Conservation (phyloP, 2,888 invertebrate species). For the Epistrophe grossulariae region DNA sequence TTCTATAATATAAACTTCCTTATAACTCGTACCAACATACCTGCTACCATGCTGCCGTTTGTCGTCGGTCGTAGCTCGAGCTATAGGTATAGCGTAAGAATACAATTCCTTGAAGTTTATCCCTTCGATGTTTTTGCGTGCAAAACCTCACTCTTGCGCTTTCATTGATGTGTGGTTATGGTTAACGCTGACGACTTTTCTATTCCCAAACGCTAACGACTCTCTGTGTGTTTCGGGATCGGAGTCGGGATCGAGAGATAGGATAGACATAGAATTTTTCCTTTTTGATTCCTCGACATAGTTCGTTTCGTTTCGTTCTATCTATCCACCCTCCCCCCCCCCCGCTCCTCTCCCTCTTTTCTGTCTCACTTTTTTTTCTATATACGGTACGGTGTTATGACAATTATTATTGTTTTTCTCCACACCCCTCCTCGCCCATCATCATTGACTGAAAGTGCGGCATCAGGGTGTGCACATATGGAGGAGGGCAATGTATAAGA, state of each 20-base stretch:
- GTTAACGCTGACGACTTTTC: constrained; percentile 65
- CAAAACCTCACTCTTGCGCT: constrained; percentile 59
- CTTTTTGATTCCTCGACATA: constrained; percentile 31
- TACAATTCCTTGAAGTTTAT: constrained; percentile 32
- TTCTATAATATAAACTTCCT: constrained; percentile 50
- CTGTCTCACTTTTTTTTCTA: constrained; percentile 10
- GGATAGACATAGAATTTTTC: constrained; percentile 44
- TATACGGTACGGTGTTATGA: constrained; percentile 54
- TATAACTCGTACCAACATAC: too few species aligned
- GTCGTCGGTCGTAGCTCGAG: not conserved
- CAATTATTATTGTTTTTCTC: constrained; percentile 73
- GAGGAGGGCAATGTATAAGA: not conserved
- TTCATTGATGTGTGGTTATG: constrained; percentile 71
- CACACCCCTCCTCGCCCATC: not conserved
- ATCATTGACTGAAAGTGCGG: not conserved
- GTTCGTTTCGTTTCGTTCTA: not conserved
- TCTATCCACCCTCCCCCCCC: constrained; percentile 1
- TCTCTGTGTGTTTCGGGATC: constrained; percentile 23
- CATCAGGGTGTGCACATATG: constrained; percentile 35
- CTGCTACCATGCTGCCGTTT: not conserved
- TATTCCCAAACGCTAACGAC: constrained; percentile 63
- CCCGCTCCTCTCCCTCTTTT: not conserved
- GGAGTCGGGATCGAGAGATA: constrained; percentile 8
- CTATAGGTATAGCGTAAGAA: not conserved
- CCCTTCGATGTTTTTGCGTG: constrained; percentile 57